Base-by-base conservation (phyloP, 2,888 invertebrate genomes). In the Hipparchia sbordonii region DNA sequence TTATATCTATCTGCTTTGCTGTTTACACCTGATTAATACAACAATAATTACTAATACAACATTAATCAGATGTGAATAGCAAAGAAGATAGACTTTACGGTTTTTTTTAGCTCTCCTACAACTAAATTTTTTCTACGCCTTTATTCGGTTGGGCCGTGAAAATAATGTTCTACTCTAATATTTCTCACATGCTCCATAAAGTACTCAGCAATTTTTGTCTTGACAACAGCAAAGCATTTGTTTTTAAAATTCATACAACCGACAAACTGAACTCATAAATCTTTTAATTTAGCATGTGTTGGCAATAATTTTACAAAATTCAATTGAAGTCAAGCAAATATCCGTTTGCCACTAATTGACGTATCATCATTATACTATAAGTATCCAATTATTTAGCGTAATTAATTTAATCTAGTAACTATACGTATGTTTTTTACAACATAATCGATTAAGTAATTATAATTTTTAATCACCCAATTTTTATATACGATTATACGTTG, bases 291-390 rank as follows among this genome's bases (percentile, higher is more conserved):
- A 13, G 5, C 7, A 10, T 6, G n/a, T 56, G 13, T n/a, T 56
- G 56, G 13, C 13, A 56, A 56, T 12, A 12, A 2, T 52, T 52
- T 56, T 23, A 0, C 8, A 23, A 57, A 23, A n/a, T 57, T 13
- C 7, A 57, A 13, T 23, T 57, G 13, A 23, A 57, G 13, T 57
- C 23, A 57, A 57, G 56, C 23, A 57, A 8, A 57, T 52, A 65
- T 65, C 65, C 65, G 65, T 6, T 52, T 33, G 10, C 13, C 13
- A 23, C 56, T 52, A 52, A 52, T 65, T 2, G 62, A 62, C 9
- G 13, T 65, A 33, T 52, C 52, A 33, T 23, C 2, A 33, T 65
- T 51, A 51, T 51, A 23, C 51, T 63, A 63, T 51, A 65, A 65
- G 33, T 2, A 65, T 1, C 51, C 65, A 65, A 65, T 65, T 52